These are phyloP conservation scores for Pyrgus malvae DNA, from an alignment of 2,888 invertebrate genomes.

Conservation along the genomic window DNA sequence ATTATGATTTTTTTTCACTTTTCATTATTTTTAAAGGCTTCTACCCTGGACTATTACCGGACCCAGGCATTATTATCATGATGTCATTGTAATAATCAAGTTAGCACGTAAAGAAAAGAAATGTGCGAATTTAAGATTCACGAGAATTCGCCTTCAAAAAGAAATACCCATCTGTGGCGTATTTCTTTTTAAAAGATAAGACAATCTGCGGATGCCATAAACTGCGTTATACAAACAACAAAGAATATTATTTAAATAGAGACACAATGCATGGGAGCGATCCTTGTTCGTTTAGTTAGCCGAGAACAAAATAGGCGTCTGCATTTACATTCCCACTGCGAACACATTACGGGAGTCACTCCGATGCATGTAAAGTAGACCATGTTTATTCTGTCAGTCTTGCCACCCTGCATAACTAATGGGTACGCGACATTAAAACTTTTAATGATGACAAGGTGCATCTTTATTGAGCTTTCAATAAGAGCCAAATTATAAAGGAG, in stretches of 20 bases:
- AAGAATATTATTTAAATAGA: constrained; percentile 27
- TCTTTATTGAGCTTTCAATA: constrained; percentile 34
- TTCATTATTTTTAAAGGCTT: too few relatives aligned
- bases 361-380: constrained; percentile 77
- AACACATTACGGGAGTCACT: constrained; percentile 76
- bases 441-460: constrained; percentile 18
- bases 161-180: not conserved
- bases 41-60: too few relatives aligned
- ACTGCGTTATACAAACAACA: constrained; percentile 26
- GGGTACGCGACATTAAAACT: constrained; percentile 46
- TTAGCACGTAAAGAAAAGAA: too few relatives aligned
- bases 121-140: too few relatives aligned
- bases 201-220: constrained; percentile 32
- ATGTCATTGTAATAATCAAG: too few relatives aligned
- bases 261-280: constrained; percentile 41
- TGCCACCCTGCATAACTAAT: constrained; percentile 74
- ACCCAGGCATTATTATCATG: too few relatives aligned
- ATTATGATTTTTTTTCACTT: too few relatives aligned
- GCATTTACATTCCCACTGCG: constrained; percentile 71
- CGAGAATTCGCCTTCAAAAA: too few relatives aligned
- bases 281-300: constrained; percentile 46
- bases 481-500: constrained; percentile 43
- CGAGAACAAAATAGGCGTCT: constrained; percentile 57
- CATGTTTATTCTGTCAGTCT: constrained; percentile 76
- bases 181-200: constrained; percentile 10